Evolutionary conservation across 2,888 invertebrate species (phyloP), one percentile per base, ranked within the genome.

Genomic region (Nyleta sp.): DNA sequence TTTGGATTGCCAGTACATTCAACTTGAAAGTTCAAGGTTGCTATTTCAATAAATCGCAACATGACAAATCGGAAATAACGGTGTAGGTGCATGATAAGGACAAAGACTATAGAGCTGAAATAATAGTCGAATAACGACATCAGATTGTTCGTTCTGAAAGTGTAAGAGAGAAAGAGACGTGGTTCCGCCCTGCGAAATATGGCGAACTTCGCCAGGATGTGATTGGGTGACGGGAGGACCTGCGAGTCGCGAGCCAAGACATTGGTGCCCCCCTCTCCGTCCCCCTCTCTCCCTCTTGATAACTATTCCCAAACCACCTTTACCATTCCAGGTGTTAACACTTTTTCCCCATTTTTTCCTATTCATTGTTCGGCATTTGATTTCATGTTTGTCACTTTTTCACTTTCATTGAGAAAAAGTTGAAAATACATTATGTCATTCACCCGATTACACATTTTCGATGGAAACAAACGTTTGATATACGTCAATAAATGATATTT

Each of bases 151-250:
- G 81, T 80, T 33, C 57, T 60, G 59, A 60, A 70, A n/a, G n/a
- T 68, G 71, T 72, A 76, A 80, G 80, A 81, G 76, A 75, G 76
- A 81, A 83, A 74, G 83, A 84, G 81, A 78, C 84, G 85, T 86
- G 82, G 85, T 89, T 88, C 90, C 89, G 89, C 89, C 89, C 89
- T 89, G 88, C 89, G 87, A 89, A 89, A 90, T 90, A 90, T 90
- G 89, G 89, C 89, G 88, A 89, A 86, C 86, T 84, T 86, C 85
- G 86, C 87, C 85, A 89, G 88, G 85, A 87, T 88, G 88, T 88
- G 90, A 90, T 90, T 90, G 90, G 90, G 85, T 90, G 90, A 90
- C 89, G 89, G 90, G 90, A 90, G 89, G 90, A 90, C 87, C 89
- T 86, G 84, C 85, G 83, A 86, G 85, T 88, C 80, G 82, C 85